phyloP scores from a whole-genome alignment of 1,140 invertebrate species.

The Ostrea edulis region DNA sequence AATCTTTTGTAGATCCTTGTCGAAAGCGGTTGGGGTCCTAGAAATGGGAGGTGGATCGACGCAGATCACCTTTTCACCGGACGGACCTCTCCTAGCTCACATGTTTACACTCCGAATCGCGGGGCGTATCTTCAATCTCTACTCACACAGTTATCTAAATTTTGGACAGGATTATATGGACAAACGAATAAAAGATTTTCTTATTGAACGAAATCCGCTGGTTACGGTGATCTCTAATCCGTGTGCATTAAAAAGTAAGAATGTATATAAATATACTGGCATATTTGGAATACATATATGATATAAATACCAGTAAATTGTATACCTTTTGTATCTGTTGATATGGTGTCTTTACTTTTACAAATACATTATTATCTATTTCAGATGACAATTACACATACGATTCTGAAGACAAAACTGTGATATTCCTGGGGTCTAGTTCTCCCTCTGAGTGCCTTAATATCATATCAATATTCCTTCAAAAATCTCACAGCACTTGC shows the following conservation, averaged over 20 bases:
- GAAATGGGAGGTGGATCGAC: slow-evolving; percentile 83
- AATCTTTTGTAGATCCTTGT: slow-evolving; percentile 53
- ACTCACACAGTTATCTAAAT: slow-evolving; percentile 80
- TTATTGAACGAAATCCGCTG: slow-evolving; percentile 47
- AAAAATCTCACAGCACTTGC: slow-evolving; percentile 63
- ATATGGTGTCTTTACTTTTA: neutral
- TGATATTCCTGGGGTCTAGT: slow-evolving; percentile 62
- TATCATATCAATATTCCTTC: slow-evolving; percentile 65
- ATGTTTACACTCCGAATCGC: slow-evolving; percentile 77
- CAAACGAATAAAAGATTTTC: slow-evolving; percentile 61
- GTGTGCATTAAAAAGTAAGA: slow-evolving; percentile 72
- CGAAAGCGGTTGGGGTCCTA: slow-evolving; percentile 77
- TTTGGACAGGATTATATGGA: slow-evolving; percentile 78
- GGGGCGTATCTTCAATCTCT: slow-evolving; percentile 77
- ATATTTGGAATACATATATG: neutral
- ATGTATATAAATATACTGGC: neutral
- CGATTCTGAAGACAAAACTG: neutral
- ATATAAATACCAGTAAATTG: neutral
- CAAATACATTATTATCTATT: neutral
- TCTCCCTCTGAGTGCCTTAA: slow-evolving; percentile 64
- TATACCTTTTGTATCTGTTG: neutral
- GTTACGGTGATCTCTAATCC: slow-evolving; percentile 62
- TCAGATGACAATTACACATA: slow-evolving; percentile 8
- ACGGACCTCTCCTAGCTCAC: slow-evolving; percentile 69
- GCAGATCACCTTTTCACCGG: slow-evolving; percentile 80